Conservation (phyloP, 2,888 invertebrate genomes). For the Monochamus alternatus region DNA sequence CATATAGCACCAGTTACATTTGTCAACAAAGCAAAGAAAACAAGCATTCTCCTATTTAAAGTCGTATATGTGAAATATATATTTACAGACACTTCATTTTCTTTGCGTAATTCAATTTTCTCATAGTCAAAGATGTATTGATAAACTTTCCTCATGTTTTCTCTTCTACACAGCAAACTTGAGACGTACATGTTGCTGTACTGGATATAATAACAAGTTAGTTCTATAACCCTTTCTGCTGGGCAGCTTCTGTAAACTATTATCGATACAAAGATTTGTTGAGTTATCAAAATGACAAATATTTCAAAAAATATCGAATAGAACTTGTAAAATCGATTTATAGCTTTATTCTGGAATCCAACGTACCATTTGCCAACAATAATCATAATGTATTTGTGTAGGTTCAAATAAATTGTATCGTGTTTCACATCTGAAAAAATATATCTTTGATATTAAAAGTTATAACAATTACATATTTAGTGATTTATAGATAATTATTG, state of each 20-base stretch:
- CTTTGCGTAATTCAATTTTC: conserved; percentile 7
- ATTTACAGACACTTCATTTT: background rate
- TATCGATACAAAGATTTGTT: conserved; percentile 37
- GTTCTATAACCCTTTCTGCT: conserved; percentile 34
- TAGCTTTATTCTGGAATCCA: conserved; percentile 22
- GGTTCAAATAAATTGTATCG: conserved; percentile 3
- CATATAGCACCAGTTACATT: conserved; percentile 35
- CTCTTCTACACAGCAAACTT: conserved; percentile 32
- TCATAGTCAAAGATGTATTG: conserved; percentile 39
- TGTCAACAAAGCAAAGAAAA: conserved; percentile 32
- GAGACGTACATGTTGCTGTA: conserved; percentile 38
- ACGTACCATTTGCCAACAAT: conserved; percentile 42
- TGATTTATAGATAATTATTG: no score
- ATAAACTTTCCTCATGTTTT: conserved; percentile 36
- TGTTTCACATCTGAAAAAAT: conserved; percentile 14
- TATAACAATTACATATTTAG: no score
- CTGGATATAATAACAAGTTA: conserved; percentile 41
- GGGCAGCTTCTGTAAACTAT: conserved; percentile 35
- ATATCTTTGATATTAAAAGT: no score
- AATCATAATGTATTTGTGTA: conserved; percentile 36
- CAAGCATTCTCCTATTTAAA: conserved; percentile 34
- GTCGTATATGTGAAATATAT: conserved; percentile 37
- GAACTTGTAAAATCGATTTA: conserved; percentile 28
- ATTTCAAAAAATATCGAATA: conserved; percentile 36
- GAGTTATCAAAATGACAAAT: conserved; percentile 36